phyloP scores from a whole-genome alignment of 1,140 invertebrate genomes.

The Psix sp. region DNA sequence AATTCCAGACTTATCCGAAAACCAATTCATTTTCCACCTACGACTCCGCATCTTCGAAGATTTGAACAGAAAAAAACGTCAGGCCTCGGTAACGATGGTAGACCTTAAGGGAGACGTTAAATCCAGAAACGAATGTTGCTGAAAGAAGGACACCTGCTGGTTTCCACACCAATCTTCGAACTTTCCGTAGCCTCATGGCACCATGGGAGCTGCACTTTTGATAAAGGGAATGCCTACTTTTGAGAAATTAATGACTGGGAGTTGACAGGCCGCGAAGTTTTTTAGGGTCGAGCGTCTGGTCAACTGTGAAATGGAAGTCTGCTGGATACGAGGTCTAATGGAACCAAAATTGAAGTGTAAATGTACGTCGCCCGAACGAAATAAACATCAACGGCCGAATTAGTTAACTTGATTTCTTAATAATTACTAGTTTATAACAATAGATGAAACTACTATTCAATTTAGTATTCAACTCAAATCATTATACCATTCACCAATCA shows the following conservation, averaged over 20 bases:
- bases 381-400: no score
- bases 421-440: no score
- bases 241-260: conserved; percentile 52
- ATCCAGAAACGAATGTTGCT: conserved; percentile 43
- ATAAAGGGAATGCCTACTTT: conserved; percentile 54
- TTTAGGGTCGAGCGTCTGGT: conserved; percentile 4
- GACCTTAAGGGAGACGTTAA: conserved; percentile 13
- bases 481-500: no score
- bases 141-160: conserved; percentile 47
- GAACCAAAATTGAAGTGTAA: no score
- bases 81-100: conserved; percentile 52
- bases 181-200: conserved; percentile 33
- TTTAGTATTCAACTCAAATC: no score
- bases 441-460: no score
- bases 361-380: no score
- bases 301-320: conserved; percentile 17
- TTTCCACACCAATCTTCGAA: conserved; percentile 59
- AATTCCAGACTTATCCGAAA: no score
- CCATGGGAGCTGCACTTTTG: conserved; percentile 49
- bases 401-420: no score
- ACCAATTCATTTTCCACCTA: conserved; percentile 29
- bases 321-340: no score
- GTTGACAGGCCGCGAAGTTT: conserved; percentile 13
- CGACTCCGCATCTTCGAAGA: conserved; percentile 19
- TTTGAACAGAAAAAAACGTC: conserved; percentile 19